A percentile compares a stretch with the other conserved stretches of the same genome.
Evolutionary conservation across 2,888 invertebrate species (phyloP).

Genomic region (Branchinecta sandiegonensis): DNA sequence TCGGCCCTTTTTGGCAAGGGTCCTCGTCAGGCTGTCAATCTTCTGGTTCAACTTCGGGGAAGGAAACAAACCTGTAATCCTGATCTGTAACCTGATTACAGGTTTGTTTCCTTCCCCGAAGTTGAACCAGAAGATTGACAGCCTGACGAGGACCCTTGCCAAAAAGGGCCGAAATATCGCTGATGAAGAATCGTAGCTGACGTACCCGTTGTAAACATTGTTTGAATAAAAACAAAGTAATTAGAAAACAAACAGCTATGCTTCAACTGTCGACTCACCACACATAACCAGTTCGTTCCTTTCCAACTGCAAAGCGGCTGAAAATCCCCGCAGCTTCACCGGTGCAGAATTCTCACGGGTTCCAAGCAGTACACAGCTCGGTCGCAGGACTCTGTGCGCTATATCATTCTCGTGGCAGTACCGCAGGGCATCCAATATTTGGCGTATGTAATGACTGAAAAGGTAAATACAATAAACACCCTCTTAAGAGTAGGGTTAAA

Average conservation of each 20-base stretch:
- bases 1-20: too few species aligned
- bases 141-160: too few species aligned
- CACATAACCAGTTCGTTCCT: slow-evolving; percentile 31
- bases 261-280: slow-evolving; percentile 30
- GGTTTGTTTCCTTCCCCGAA: too few species aligned
- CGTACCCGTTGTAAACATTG: too few species aligned
- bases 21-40: too few species aligned
- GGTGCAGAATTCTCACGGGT: slow-evolving; percentile 96
- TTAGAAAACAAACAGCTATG: slow-evolving; percentile 17
- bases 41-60: too few species aligned
- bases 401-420: slow-evolving; percentile 98
- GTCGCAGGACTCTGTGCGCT: slow-evolving; percentile 91
- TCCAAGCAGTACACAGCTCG: slow-evolving; percentile 88
- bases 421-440: slow-evolving; percentile 86
- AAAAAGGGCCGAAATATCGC: too few species aligned
- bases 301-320: slow-evolving; percentile 82
- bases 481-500: too few species aligned
- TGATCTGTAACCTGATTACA: too few species aligned
- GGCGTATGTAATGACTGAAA: slow-evolving; percentile 93
- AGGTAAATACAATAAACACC: slow-evolving; percentile 24
- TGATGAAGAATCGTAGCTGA: too few species aligned
- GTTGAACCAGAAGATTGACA: too few species aligned
- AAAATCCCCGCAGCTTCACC: slow-evolving; percentile 92
- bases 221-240: slow-evolving; percentile 21
- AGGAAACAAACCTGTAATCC: too few species aligned